phyloP scores from a whole-genome alignment of 2,888 invertebrate genomes.

The Ophion slaviceki region DNA sequence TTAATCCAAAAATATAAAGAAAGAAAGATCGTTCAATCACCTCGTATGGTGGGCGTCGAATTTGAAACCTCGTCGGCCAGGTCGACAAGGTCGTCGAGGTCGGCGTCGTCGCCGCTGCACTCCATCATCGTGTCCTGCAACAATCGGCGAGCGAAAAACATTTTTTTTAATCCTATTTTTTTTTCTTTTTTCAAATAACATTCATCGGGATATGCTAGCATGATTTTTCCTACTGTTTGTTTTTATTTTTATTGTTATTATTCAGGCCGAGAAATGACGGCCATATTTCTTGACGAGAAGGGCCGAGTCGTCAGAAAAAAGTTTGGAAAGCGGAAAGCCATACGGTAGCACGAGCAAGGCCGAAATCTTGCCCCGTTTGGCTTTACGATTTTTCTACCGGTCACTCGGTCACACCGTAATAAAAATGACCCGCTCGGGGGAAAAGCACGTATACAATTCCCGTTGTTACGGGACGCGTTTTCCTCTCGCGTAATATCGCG shows the following conservation, averaged over 20 bases:
- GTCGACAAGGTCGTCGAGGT: conserved; percentile 75
- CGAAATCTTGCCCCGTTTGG: conserved; percentile 5
- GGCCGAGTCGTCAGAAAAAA: too few species aligned
- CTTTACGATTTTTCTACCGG: conserved; percentile 51
- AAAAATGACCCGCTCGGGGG: conserved; percentile 32
- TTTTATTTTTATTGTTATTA: background rate
- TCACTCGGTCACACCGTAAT: conserved; percentile 34
- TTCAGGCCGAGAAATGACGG: background rate
- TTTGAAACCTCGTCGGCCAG: conserved; percentile 73
- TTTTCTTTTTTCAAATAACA: background rate
- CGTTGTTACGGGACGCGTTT: conserved; percentile 11
- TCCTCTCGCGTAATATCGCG: background rate
- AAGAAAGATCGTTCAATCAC: conserved; percentile 70
- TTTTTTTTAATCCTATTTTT: background rate
- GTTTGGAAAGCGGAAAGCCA: background rate
- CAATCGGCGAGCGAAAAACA: conserved; percentile 43
- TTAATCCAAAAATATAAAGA: background rate
- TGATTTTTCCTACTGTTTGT: background rate
- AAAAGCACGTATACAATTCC: conserved; percentile 26
- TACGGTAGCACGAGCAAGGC: conserved; percentile 5
- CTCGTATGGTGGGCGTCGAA: conserved; percentile 76
- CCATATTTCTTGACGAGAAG: background rate
- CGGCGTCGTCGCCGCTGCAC: conserved; percentile 75
- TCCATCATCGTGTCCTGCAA: conserved; percentile 81
- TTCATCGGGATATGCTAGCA: too few species aligned